Evolutionary conservation across 2,888 invertebrate genomes (phyloP).

Genomic region (Idaea dimidiata): DNA sequence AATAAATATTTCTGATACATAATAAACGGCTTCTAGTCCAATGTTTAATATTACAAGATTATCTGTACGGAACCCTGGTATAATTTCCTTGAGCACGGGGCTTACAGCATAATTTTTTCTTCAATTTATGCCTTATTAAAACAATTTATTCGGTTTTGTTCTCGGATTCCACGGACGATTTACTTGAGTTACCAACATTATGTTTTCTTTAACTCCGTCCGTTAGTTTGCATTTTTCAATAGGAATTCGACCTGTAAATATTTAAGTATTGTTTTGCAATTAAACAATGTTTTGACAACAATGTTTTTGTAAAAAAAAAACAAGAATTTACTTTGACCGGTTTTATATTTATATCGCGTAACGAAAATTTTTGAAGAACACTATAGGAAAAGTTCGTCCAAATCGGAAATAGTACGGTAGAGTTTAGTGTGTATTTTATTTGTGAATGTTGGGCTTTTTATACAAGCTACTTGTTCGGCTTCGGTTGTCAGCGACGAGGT

Average conservation of each 20-base stretch:
- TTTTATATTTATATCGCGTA: too few relatives aligned
- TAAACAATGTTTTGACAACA: constrained; percentile 25
- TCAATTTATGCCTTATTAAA: constrained; percentile 74
- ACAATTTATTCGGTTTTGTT: constrained; percentile 71
- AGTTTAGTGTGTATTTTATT: too few relatives aligned
- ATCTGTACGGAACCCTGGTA: constrained; percentile 20
- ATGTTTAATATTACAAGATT: background rate
- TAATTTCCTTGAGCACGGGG: constrained; percentile 11
- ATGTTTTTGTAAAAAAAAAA: constrained; percentile 27
- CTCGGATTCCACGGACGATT: constrained; percentile 67
- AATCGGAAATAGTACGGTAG: too few relatives aligned
- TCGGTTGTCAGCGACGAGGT: too few relatives aligned
- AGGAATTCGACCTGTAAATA: constrained; percentile 19
- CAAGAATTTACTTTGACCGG: constrained; percentile 3
- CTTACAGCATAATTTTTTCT: constrained; percentile 39
- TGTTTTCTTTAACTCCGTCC: constrained; percentile 61
- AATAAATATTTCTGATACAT: too few relatives aligned
- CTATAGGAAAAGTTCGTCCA: too few relatives aligned
- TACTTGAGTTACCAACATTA: constrained; percentile 56
- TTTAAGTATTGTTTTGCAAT: constrained; percentile 29
- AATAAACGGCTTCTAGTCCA: too few relatives aligned
- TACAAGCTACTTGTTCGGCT: too few relatives aligned
- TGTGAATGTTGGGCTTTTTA: too few relatives aligned
- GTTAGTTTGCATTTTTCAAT: constrained; percentile 59
- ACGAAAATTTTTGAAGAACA: too few relatives aligned